These are phyloP conservation scores for Toxonevra muliebris DNA, from an alignment of 2,888 invertebrate species.

Conservation along the genomic window DNA sequence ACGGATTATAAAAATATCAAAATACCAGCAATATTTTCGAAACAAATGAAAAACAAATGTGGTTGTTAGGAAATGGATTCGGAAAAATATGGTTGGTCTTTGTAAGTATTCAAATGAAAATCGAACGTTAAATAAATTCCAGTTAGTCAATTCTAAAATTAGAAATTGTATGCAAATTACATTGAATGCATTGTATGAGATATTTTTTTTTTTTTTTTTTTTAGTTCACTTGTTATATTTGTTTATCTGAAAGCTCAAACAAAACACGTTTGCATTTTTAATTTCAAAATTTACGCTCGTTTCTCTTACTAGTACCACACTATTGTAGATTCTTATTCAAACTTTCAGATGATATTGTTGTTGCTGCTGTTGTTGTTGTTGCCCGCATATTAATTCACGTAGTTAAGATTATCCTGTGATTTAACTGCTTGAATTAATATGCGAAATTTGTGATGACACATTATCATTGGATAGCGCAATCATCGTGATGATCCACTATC, in stretches of 20 bases:
- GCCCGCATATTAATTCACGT: constrained; percentile 50
- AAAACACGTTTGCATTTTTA: constrained; percentile 31
- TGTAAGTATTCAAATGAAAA: too few species aligned
- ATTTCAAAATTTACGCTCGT: constrained; percentile 21
- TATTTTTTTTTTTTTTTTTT: too few species aligned
- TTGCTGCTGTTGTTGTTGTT: constrained; percentile 50
- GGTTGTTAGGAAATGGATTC: too few species aligned
- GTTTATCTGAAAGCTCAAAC: constrained; percentile 47
- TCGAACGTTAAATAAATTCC: too few species aligned
- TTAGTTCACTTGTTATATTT: constrained; percentile 37
- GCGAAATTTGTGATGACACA: constrained; percentile 38
- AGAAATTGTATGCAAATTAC: too few species aligned
- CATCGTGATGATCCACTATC: constrained; percentile 32
- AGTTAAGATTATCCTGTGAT: constrained; percentile 33
- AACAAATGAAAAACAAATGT: too few species aligned
- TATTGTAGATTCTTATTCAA: constrained; percentile 46
- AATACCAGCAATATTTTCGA: too few species aligned
- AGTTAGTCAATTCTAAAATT: too few species aligned
- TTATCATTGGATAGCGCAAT: neutral
- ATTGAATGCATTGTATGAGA: too few species aligned
- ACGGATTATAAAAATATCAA: too few species aligned
- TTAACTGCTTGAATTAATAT: constrained; percentile 49
- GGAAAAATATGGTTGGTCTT: too few species aligned
- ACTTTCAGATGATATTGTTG: constrained; percentile 54
- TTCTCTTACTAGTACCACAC: neutral